Base-by-base conservation (phyloP, 2,888 invertebrate genomes). In the Pristionchus fissidentatus region DNA sequence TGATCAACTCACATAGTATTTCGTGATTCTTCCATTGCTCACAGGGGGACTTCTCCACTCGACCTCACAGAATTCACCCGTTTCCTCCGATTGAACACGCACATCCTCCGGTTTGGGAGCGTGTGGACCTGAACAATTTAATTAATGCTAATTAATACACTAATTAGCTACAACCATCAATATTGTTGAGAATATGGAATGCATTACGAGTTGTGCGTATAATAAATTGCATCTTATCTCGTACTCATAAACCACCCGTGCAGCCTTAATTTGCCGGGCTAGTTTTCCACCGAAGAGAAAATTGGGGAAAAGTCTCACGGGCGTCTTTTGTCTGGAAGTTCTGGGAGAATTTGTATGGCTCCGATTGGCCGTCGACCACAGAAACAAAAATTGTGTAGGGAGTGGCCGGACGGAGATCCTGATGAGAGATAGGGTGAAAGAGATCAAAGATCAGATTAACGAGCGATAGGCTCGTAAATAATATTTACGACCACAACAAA, bases 371-470 rank as follows among this genome's bases (percentile, higher is more conserved):
- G 66, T 91, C 90, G 46, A 87, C 86, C 8, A 91, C 89, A 7
- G 88, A 87, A 13, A 90, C 86, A 66, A 89, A 89, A 32, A 92
- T 85, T n/a, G 90, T 90, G 83, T 92, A 92, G 4, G 91, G 88
- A 13, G 90, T 91, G 26, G 90, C 87, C 32, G 88, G 85, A 5
- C 87, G 84, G 41, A 89, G 85, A 75, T 86, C 85, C 52, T 85
- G 29, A 83, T 78, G 26, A 38, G 32, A 62, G 66, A 41, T 4
- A 15, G 15, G 43, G n/a, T n/a, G n/a, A n/a, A n/a, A n/a, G 5
- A 66, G 66, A 66, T 32, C 8, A 66, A 32, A 66, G 66, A 66
- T 32, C 66, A 66, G 15, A 62, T 29, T 32, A 62, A 15, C 8
- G 15, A 38, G 19, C 29, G 66, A 38, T 35, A n/a, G n/a, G n/a